Evolutionary conservation across 2,113 vertebrate species (phyloP).

Genomic region (Charina bottae): DNA sequence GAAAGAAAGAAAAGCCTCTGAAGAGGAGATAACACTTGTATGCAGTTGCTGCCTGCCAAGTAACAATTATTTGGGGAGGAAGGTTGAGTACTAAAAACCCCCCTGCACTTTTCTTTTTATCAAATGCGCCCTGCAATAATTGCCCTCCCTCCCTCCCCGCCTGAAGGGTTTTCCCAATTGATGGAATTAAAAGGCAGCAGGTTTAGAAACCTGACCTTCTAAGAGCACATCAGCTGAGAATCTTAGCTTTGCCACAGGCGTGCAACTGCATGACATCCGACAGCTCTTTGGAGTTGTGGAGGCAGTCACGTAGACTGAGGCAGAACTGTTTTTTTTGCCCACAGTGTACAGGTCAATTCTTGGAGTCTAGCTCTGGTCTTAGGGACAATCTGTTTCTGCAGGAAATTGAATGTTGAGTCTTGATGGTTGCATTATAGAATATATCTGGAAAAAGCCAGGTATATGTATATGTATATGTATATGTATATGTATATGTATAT

Average conservation of each 20-base stretch:
- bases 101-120: neutral
- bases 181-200: neutral
- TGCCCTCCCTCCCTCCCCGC: no score
- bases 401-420: no score
- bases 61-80: neutral
- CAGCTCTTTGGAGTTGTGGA: neutral
- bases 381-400: no score
- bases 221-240: neutral
- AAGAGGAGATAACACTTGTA: slow-evolving; percentile 26
- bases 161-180: neutral
- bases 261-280: neutral
- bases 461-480: no score
- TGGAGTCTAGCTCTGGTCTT: neutral
- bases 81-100: neutral
- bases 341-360: neutral
- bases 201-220: slow-evolving; percentile 1
- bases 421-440: neutral
- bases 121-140: neutral
- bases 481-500: no score
- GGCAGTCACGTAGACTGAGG: neutral
- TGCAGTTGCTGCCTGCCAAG: slow-evolving; percentile 33
- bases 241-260: neutral
- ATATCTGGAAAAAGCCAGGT: neutral
- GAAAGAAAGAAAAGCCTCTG: neutral
- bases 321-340: neutral